Conservation (phyloP, 2,113 vertebrate genomes). For the Saimiri boliviensis region DNA sequence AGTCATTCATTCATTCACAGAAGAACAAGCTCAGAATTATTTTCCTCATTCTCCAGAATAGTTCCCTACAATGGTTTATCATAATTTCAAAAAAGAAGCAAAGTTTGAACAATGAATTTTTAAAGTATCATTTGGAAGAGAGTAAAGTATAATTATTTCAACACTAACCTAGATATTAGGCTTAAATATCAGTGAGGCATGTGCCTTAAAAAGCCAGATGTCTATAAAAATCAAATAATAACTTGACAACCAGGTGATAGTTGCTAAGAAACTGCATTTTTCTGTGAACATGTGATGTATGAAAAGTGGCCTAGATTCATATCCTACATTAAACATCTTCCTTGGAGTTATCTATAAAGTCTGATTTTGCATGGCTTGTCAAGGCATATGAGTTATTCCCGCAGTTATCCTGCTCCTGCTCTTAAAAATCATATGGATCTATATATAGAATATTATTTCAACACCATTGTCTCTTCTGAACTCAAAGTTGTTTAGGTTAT, state of each 20-base stretch:
- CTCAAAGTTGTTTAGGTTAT: neutral
- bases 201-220: constrained; percentile 13
- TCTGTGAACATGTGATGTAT: constrained; percentile 26
- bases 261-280: constrained; percentile 55
- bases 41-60: neutral
- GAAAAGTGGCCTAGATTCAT: constrained; percentile 67
- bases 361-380: constrained; percentile 31
- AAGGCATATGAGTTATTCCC: neutral
- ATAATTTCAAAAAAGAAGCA: neutral
- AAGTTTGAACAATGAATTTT: constrained; percentile 25
- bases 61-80: neutral
- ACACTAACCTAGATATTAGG: constrained; percentile 34
- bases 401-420: neutral
- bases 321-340: constrained; percentile 50
- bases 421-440: neutral
- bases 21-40: neutral
- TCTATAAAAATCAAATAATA: constrained; percentile 58
- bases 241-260: constrained; percentile 50
- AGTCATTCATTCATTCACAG: neutral
- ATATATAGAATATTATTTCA: constrained; percentile 9
- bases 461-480: neutral
- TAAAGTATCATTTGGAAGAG: constrained; percentile 25
- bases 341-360: constrained; percentile 50
- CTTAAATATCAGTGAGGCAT: constrained; percentile 18
- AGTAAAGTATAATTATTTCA: constrained; percentile 35